Evolutionary conservation across 2,113 vertebrate species (phyloP), one percentile per base, ranked within the genome.

Genomic region (Balaeniceps rex): DNA sequence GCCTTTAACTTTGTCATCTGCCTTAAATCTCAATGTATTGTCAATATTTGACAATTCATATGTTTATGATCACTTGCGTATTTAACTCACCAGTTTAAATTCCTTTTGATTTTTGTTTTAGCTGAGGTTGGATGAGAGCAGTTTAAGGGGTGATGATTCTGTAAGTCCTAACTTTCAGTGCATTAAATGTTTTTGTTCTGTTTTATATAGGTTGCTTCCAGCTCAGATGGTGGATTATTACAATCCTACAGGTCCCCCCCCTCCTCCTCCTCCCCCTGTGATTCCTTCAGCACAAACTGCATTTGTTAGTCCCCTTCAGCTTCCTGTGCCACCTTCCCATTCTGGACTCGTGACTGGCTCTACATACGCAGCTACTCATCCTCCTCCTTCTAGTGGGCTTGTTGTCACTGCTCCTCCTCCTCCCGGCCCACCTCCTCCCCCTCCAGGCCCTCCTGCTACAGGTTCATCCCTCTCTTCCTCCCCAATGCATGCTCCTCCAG

Each of bases 211-310:
- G 97, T 97, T 98, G 97, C 97, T 98, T 36, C 97, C 98, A 29
- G 86, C 98, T 90, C 98, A 98, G 96, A 98, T 99, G 88, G 98
- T 98, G 97, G 99, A 99, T 47, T 99, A 99, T 94, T 99, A 99
- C 95, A 98, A 98, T 95, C 98, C 99, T 94, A 96, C 99, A 22
- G 99, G 98, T 44, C 98, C 99, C 8, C 99, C 99, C 5, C 99
- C 98, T 10, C 98, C 98, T 36, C 99, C 99, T 3, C 98, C 99
- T 4, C 99, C 98, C 1, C 99, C 99, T 23, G 97, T 99, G 97
- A 99, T 99, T 94, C 99, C 99, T 81, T 99, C 99, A 60, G 99
- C 99, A 90, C 99, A 99, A 92, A 99, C 99, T 26, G 99, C 99
- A 51, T 99, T 99, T 70, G 99, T 99, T 91, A 99, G 98, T 80